Conservation (phyloP, 2,888 invertebrate genomes). For the Lamellibrachia satsuma region DNA sequence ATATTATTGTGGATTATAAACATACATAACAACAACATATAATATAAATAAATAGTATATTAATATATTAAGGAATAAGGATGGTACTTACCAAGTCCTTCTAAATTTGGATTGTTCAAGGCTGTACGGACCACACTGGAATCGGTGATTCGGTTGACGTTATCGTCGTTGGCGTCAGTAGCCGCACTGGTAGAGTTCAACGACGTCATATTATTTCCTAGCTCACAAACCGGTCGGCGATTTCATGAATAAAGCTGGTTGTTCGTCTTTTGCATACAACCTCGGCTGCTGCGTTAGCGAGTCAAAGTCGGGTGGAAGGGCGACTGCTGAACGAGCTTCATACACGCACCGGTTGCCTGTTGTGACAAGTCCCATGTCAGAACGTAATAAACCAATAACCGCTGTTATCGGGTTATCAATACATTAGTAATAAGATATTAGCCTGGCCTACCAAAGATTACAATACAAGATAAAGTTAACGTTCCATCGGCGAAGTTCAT, state of each 20-base stretch:
- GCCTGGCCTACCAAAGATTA: not conserved
- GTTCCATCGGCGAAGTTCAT: not conserved
- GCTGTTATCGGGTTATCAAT: not conserved
- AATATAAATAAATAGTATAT: not conserved
- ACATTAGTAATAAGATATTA: too few relatives aligned
- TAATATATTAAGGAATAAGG: not conserved
- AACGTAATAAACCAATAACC: not conserved
- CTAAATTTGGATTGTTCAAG: conserved; percentile 10
- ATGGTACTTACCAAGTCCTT: not conserved
- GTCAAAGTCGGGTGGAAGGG: not conserved
- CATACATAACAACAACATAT: not conserved
- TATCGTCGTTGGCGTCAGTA: not conserved
- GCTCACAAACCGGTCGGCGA: not conserved
- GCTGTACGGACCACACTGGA: not conserved
- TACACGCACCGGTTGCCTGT: conserved; percentile 3
- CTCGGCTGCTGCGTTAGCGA: not conserved
- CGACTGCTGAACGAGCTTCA: not conserved
- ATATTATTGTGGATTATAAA: not conserved
- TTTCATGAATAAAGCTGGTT: conserved; percentile 6
- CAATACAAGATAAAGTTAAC: not conserved
- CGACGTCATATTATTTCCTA: conserved; percentile 3
- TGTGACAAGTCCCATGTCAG: not conserved
- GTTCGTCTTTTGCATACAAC: not conserved
- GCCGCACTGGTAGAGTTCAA: not conserved
- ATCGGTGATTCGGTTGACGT: not conserved